Percentiles rank a stretch among this genome's conserved stretches.
Conservation (phyloP, 2,113 vertebrate species). For the Procapra przewalskii region DNA sequence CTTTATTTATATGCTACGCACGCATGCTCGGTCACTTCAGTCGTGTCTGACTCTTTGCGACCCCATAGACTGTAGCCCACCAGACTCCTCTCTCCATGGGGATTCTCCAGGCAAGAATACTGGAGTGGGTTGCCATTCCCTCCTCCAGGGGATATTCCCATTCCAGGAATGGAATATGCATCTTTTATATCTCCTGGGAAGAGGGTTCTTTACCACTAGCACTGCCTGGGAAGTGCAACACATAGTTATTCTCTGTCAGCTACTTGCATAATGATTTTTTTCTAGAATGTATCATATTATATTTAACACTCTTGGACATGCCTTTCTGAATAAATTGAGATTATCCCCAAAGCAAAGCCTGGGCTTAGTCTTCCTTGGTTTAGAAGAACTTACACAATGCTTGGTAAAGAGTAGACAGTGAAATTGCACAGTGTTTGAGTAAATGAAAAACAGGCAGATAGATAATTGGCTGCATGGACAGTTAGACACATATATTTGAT, state of each 20-base stretch:
- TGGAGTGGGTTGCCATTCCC: neutral
- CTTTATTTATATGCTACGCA: neutral
- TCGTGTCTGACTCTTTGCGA: neutral
- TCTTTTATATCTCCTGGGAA: neutral
- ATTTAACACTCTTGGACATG: neutral
- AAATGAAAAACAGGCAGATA: neutral
- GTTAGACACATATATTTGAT: neutral
- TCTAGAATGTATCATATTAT: neutral
- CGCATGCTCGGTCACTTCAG: neutral
- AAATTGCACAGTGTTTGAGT: neutral
- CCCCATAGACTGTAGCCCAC: neutral
- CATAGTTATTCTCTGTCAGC: neutral
- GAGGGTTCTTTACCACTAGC: neutral
- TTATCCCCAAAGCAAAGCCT: neutral
- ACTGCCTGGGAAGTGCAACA: neutral
- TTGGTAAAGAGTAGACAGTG: neutral
- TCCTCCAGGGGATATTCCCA: neutral
- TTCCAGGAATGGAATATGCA: neutral
- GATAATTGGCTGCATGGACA: neutral
- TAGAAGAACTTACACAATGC: neutral
- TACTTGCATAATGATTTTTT: neutral
- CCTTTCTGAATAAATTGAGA: neutral
- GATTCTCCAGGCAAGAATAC: neutral
- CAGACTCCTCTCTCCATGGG: neutral
- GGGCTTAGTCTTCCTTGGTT: neutral